Evolutionary conservation across 1,140 invertebrate species (phyloP), one percentile per base, ranked within the genome.

Genomic region (Drosophila nannoptera): DNA sequence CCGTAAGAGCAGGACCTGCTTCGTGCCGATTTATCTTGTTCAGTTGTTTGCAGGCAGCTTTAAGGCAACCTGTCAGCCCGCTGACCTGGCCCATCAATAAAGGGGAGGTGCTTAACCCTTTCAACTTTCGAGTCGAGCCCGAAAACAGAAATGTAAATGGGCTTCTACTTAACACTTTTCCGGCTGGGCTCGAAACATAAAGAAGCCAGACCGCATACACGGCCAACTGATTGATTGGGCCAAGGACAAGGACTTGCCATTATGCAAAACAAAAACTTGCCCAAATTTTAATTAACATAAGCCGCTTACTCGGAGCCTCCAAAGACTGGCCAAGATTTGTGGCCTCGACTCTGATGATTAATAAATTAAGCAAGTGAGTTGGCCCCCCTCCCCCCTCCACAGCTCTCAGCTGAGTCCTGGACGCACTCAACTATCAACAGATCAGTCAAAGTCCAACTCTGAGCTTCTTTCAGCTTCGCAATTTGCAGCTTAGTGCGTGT

Each of bases 231-330:
- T 84, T 77, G 81, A 86, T 84, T 78, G 62, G 49, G 56, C 14
- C 32, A 45, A 56, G 43, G 16, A 36, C 35, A 36, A 9, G 49
- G 59, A 52, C 40, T 53, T 22, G 22, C 22, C 63, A 56, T 58
- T 63, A 14, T 33, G 36, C 16, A 33, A 35, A 66, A 43, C 31
- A n/a, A 33, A 53, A 60, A 38, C 53, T 40, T 55, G 11, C 49
- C 43, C 22, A 48, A 78, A 80, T 71, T 84, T 77, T 86, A 84
- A 84, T 84, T 84, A 84, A 84, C 81, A 84, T 86, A 84, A 84
- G 81, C 81, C 64, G 77, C 74, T 84, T 84, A 86, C 32, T 38
- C 11, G 9, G 31, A 14, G 4, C 14, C 16, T 29, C 5, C 8
- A 35, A 31, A 22, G 9, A 14, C 42, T 36, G 12, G 52, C 43